Evolutionary conservation across 2,797 vertebrate species (phyloP), one percentile per base, ranked within the genome.

Genomic region (Sebastes iracundus): DNA sequence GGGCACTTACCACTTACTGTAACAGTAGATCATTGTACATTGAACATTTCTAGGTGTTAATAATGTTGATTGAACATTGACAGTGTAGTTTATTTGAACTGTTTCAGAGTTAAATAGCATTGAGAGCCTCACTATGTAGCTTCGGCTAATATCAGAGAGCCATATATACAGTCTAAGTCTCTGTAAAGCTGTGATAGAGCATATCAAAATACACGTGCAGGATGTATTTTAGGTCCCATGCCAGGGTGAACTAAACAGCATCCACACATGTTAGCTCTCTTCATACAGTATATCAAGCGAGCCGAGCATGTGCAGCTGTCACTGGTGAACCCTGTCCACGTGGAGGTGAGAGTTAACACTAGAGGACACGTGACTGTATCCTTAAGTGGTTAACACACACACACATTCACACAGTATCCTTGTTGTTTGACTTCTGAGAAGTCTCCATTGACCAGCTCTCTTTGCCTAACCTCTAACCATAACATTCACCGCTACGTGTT

Each of bases 281-380:
- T 79, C 80, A 78, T 86, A 16, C 38, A 42, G 38, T 42, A 68
- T 77, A 87, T 87, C 84, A 90, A 52, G 79, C 69, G 53, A 78
- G 80, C 76, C 42, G 80, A 81, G 69, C 73, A 75, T 80, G 80
- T 81, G 85, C 81, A 87, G 88, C 85, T 90, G 88, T 90, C 79
- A 33, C 14, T 42, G 72, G 61, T 83, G 83, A 80, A 65, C 46
- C 78, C 79, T 75, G 75, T 87, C 82, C 82, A 66, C 72, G 72
- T 64, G 67, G 73, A 88, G 75, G 80, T 85, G 75, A 81, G 75
- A 85, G 79, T 87, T 87, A 80, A 87, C 73, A 73, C 38, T 70
- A 72, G 9, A 70, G 67, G 64, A 55, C 81, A 79, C 5, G 55
- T 81, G 84, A 62, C 28, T 61, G 55, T 66, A n/a, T 66, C 84